phyloP scores from a whole-genome alignment of 2,113 vertebrate species.

The Oncorhynchus clarkii region DNA sequence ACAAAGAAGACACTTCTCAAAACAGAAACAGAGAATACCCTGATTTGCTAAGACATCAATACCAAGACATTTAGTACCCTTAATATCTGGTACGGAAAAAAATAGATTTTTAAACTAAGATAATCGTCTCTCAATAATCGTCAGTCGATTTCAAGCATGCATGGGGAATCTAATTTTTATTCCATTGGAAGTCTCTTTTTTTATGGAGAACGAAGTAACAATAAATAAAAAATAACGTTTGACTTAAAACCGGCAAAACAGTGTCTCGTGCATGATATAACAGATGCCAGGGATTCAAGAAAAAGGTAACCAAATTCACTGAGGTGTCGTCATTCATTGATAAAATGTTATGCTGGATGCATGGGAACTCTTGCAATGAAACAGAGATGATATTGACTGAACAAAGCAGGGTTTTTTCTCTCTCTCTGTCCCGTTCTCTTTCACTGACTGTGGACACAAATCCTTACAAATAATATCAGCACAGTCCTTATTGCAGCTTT shows the following conservation, averaged over 20 bases:
- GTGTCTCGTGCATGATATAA: slow-evolving; percentile 16
- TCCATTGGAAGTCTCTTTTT: slow-evolving; percentile 56
- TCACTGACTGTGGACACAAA: slow-evolving; percentile 55
- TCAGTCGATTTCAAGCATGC: slow-evolving; percentile 65
- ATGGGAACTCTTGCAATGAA: background rate
- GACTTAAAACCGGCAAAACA: slow-evolving; percentile 45
- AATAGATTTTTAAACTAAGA: slow-evolving; percentile 59
- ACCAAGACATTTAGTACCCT: slow-evolving; percentile 74
- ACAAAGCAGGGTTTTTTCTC: slow-evolving; percentile 26
- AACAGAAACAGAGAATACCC: slow-evolving; percentile 70
- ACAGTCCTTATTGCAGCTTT: slow-evolving; percentile 74
- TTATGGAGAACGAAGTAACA: slow-evolving; percentile 43
- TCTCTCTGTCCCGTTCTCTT: slow-evolving; percentile 48
- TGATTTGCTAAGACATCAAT: slow-evolving; percentile 77
- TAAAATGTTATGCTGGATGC: background rate
- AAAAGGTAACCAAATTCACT: slow-evolving; percentile 48
- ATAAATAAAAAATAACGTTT: slow-evolving; percentile 47
- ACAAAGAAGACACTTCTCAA: slow-evolving; percentile 54
- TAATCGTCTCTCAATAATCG: slow-evolving; percentile 53
- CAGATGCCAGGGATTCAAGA: slow-evolving; percentile 46
- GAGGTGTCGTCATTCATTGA: slow-evolving; percentile 43
- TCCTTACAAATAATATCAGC: slow-evolving; percentile 57
- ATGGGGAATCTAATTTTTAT: slow-evolving; percentile 52
- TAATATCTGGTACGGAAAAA: slow-evolving; percentile 63
- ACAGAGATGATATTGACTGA: background rate